Evolutionary conservation across 2,888 invertebrate genomes (phyloP), one percentile per base, ranked within the genome.

Genomic region (Drosophila conformis): DNA sequence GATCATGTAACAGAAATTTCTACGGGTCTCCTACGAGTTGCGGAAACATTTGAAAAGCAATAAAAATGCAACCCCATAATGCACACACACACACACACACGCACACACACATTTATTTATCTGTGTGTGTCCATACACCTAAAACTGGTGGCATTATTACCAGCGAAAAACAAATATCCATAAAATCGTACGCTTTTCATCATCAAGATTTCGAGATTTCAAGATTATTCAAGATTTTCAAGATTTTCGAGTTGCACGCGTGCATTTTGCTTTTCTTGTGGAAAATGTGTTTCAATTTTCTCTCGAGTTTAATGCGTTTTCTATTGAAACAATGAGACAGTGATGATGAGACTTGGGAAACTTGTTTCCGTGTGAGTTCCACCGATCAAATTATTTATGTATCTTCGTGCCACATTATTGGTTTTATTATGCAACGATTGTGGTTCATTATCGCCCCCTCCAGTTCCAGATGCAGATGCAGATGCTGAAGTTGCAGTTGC

Each of bases 31-130:
- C 49, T 36, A 46, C 46, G 25, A 46, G 70, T 87, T 89, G 78
- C 89, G 87, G 88, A 85, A 89, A 87, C 87, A 90, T 90, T 87
- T 87, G 90, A 89, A 84, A 87, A 82, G 82, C 85, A 74, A 87
- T 87, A 90, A 87, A 87, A 87, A 53, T 48, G 58, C 87, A 90
- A 90, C 86, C 87, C 86, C 80, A 79, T 86, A 80, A 73, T 18
- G 18, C 46, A 46, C 46, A 13, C 42, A 40, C 40, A n/a, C 40
- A n/a, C 13, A 42, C 3, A 13, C 6, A 7, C 1, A 21, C 1
- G 0, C 33, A 11, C 33, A 10, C 33, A 33, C 33, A 33, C 33
- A 33, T 33, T 33, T 1, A 33, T 33, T 33, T 33, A 33, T 33
- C 33, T 11, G 33, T 1, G 13, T 1, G 46, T 46, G 46, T 46